These are phyloP conservation scores for Ectemnius cavifrons DNA, from an alignment of 2,888 invertebrate genomes.

Conservation along the genomic window DNA sequence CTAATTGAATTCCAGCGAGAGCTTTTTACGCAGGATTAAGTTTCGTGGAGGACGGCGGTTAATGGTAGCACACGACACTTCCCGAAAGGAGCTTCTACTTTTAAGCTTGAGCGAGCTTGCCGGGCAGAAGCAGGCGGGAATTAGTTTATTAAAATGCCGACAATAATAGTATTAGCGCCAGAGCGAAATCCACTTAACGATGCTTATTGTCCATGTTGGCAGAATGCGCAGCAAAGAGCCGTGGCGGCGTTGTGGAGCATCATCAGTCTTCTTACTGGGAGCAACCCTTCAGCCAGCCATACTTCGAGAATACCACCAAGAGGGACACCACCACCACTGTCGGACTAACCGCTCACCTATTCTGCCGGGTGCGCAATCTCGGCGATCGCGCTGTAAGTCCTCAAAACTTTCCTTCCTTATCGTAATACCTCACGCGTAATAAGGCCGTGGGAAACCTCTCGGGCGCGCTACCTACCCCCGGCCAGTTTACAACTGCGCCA, in stretches of 20 bases:
- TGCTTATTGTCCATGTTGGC: conserved; percentile 47
- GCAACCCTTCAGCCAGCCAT: conserved; percentile 91
- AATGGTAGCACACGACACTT: neutral
- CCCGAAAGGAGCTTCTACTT: neutral
- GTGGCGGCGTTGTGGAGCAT: conserved; percentile 71
- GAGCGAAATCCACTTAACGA: conserved; percentile 37
- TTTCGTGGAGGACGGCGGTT: too few relatives aligned
- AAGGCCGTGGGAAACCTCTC: conserved; percentile 25
- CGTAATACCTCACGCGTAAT: conserved; percentile 34
- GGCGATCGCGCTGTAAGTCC: conserved; percentile 92
- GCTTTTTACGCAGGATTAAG: too few relatives aligned
- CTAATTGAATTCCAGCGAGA: too few relatives aligned
- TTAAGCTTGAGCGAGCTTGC: neutral
- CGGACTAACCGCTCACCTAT: conserved; percentile 91
- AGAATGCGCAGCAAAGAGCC: conserved; percentile 71
- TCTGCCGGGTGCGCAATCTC: conserved; percentile 91
- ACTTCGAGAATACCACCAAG: conserved; percentile 92
- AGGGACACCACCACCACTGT: conserved; percentile 92
- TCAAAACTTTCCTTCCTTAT: conserved; percentile 32
- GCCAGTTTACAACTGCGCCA: too few relatives aligned
- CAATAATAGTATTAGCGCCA: neutral
- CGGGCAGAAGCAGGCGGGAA: too few relatives aligned
- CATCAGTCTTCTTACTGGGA: conserved; percentile 74
- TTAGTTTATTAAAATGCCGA: neutral
- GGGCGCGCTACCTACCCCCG: too few relatives aligned